These are phyloP conservation scores for Bombus waltoni DNA, from an alignment of 1,140 invertebrate species.

Conservation along the genomic window DNA sequence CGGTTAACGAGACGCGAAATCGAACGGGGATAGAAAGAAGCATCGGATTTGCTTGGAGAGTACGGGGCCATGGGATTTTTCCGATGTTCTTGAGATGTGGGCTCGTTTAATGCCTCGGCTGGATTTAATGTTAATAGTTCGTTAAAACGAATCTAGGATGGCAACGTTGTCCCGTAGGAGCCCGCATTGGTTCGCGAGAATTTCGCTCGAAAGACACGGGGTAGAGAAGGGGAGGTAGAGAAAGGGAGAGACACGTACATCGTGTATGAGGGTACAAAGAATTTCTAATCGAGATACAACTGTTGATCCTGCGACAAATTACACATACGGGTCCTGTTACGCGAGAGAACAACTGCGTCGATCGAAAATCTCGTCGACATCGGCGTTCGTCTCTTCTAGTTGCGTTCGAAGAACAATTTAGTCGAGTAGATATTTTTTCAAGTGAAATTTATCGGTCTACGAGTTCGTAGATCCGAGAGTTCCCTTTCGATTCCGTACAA, in stretches of 20 bases:
- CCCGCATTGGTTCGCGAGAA: constrained; percentile 58
- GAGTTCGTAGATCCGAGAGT: background rate
- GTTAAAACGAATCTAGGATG: constrained; percentile 54
- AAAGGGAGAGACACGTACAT: constrained; percentile 13
- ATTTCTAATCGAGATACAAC: constrained; percentile 77
- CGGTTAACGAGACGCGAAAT: background rate
- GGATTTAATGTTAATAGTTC: constrained; percentile 58
- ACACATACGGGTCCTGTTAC: constrained; percentile 67
- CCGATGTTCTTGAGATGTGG: constrained; percentile 38
- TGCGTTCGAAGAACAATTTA: background rate
- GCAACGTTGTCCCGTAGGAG: constrained; percentile 27
- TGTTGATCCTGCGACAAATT: constrained; percentile 54
- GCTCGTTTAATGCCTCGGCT: constrained; percentile 39
- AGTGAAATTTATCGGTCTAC: background rate
- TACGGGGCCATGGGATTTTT: background rate
- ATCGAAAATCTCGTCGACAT: constrained; percentile 1
- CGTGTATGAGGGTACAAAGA: constrained; percentile 73
- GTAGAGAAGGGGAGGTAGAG: background rate
- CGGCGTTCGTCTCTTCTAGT: background rate
- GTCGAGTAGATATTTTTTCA: background rate
- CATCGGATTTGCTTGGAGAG: background rate
- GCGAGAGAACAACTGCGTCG: background rate
- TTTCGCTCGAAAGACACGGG: constrained; percentile 25
- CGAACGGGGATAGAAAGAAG: background rate
- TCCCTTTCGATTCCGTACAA: background rate